Conservation (phyloP, 2,113 vertebrate species). For the Pyxicephalus adspersus region DNA sequence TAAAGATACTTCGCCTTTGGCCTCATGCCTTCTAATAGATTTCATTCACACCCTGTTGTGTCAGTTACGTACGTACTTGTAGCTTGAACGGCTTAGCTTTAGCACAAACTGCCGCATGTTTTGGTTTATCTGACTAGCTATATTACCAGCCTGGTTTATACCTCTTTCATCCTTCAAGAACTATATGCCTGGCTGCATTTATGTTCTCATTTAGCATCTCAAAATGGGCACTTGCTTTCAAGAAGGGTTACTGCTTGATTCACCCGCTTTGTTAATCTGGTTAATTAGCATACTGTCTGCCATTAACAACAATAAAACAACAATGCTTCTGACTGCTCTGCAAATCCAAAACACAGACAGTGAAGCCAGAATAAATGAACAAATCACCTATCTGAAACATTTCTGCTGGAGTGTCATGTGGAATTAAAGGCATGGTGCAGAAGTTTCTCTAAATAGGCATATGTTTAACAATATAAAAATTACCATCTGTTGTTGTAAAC, state of each 20-base stretch:
- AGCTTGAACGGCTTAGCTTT: conserved; percentile 49
- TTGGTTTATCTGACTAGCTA: conserved; percentile 66
- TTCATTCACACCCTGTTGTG: conserved; percentile 58
- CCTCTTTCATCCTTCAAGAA: conserved; percentile 71
- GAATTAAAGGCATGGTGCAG: background rate
- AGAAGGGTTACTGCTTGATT: conserved; percentile 74
- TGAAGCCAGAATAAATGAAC: background rate
- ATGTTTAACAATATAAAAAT: background rate
- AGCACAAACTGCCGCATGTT: conserved; percentile 50
- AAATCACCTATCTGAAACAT: conserved; percentile 6
- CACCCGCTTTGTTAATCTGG: conserved; percentile 77
- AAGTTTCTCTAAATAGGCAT: background rate
- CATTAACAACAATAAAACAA: conserved; percentile 75
- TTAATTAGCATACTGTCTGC: conserved; percentile 77
- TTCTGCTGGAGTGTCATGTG: background rate
- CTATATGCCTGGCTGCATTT: conserved; percentile 72
- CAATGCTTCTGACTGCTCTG: conserved; percentile 63
- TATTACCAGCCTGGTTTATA: conserved; percentile 68
- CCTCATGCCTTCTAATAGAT: conserved; percentile 56
- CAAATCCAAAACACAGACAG: conserved; percentile 61
- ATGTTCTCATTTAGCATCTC: conserved; percentile 74
- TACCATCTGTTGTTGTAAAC: conserved; percentile 17
- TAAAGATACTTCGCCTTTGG: conserved; percentile 57
- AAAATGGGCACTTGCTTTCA: conserved; percentile 74
- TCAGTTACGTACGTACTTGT: conserved; percentile 52